Base-by-base conservation (phyloP, 2,888 invertebrate genomes). In the Spilarctia lutea region DNA sequence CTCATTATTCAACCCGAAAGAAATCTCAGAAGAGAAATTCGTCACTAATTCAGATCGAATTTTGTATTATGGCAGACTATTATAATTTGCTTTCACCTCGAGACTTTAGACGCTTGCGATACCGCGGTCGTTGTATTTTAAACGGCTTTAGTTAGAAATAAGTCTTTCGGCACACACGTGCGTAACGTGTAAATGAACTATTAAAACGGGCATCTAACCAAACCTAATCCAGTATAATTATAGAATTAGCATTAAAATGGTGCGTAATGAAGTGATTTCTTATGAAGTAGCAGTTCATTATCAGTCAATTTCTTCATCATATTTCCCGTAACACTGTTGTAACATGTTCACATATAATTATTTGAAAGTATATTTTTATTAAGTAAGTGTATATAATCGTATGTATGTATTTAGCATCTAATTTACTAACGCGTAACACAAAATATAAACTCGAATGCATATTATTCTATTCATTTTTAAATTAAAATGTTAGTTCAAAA, bases 191-290 rank as follows among this genome's bases (percentile, higher is more conserved):
- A 63, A 63, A 63, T 6, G 18, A 13, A 16, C 6, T 63, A 63
- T 63, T 30, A 63, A 60, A 63, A 63, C 18, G 13, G 13, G 10
- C n/a, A 11, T 56, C n/a, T 56, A n/a, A 56, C 56, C 13, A 27
- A 27, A n/a, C 11, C 1, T 56, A n/a, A 56, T 27, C 3, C 11
- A 11, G 11, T 13, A n/a, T 56, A 11, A 27, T n/a, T 30, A 63
- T 63, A 30, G 16, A 27, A 6, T 27, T 63, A 18, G 27, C 65
- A 27, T 27, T 45, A 27, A n/a, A 71, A 13, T 6, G n/a, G 3
- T 27, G n/a, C 33, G 24, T 71, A 33, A 65, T 65, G 71, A 71
- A 65, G 48, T 65, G 33, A n/a, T 71, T 48, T 33, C 33, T 71
- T 48, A 45, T 65, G 1, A 3, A 70, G 52, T 30, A 56, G 39